Base-by-base conservation (phyloP, 2,888 invertebrate genomes). In the Hirtodrosophila histrioides region DNA sequence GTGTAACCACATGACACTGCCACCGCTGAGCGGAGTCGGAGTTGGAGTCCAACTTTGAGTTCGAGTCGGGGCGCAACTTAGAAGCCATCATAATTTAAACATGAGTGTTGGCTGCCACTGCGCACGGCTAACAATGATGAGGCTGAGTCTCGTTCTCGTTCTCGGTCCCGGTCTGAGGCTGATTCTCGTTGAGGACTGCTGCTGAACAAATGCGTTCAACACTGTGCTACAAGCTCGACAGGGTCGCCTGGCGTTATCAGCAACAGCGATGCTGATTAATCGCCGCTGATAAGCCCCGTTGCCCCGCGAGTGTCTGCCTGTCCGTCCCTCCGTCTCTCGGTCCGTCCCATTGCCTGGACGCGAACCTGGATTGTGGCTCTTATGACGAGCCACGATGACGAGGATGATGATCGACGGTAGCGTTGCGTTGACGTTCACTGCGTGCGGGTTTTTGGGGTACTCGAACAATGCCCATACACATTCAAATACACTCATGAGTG, bases 71-170 rank as follows among this genome's bases (percentile, higher is more conserved):
- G 73, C 81, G 64, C 83, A 86, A 88, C 63, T 73, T 85, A 85
- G 84, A 88, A 89, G 89, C 89, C 87, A 84, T 88, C 89, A 88
- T 88, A 89, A 88, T 86, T 88, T 84, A 77, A 88, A 84, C 86
- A 89, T 88, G 86, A 88, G 84, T 88, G 87, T 77, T 79, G 84
- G 61, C 61, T 86, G 84, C 84, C 88, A 83, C 88, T 79, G 87
- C 80, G 69, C 78, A 79, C 55, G 71, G 77, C 71, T 66, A 81
- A 84, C 78, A 79, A 78, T 78, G 80, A 70, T 60, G 75, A 45
- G 54, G 56, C 54, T 65, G 31, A 31, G 4, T 7, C 9, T 56
- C 40, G 45, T 60, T 40, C 66, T 45, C 55, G 37, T 37, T 50
- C 50, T 53, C 55, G 9, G 3, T 31, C 3, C 2, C 6, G 7